Base-by-base conservation (phyloP, 2,888 invertebrate genomes). In the Pheosia gnoma region DNA sequence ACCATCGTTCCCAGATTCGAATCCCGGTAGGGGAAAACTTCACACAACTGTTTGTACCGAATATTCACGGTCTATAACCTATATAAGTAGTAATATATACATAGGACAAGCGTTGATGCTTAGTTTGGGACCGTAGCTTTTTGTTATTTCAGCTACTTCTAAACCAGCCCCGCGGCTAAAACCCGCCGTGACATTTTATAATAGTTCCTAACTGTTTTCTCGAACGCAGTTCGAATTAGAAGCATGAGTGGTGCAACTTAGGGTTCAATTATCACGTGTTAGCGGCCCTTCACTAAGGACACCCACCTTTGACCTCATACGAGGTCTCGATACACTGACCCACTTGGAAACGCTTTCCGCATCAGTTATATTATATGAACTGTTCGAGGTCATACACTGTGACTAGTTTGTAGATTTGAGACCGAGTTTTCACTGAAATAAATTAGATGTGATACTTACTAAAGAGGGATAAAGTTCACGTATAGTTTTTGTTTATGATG, bases 231-330 rank as follows among this genome's bases (percentile, higher is more conserved):
- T 75, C 72, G 79, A 88, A 88, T 90, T 87, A 88, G 87, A 79
- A 78, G 77, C 80, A 81, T 85, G 85, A 86, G 84, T 81, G 71
- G 68, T 79, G 79, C 78, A 81, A 83, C 81, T 90, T 89, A 89
- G 87, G 84, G 84, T 63, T 66, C 78, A 85, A 87, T 91, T 92
- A 92, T 77, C 87, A 82, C 78, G 79, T 75, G 80, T 90, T 91
- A 90, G 86, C 82, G 68, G 66, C 70, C 72, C 69, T 67, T 67
- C 65, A 75, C 67, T 74, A 77, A 84, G 84, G 86, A 81, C 82
- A 81, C 78, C 77, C 75, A 87, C 87, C 87, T 89, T 81, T 87
- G 85, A 83, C 89, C 89, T 76, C 79, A 67, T 75, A 71, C 71
- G 79, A 70, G 78, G 80, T 74, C 67, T 72, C 74, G 85, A 84